phyloP scores from a whole-genome alignment of 64 coral and sea anemone species.

The Porites lutea region DNA sequence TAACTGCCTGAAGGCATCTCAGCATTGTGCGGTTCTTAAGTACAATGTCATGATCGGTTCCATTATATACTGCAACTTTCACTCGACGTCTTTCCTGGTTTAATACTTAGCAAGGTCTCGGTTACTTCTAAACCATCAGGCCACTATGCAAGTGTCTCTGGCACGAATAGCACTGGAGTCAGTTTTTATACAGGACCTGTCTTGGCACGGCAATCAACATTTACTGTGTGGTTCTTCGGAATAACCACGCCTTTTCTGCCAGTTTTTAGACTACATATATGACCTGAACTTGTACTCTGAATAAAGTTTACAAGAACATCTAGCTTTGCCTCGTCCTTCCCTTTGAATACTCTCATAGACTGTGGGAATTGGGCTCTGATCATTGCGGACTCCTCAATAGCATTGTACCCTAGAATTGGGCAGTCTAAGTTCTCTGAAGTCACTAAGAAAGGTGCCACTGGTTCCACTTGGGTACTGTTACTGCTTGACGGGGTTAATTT shows the following conservation, averaged over 20 bases:
- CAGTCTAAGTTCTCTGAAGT: slow-evolving; percentile 38
- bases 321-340: not conserved
- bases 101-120: slow-evolving; percentile 42
- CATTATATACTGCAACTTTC: slow-evolving; percentile 32
- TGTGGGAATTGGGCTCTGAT: not conserved
- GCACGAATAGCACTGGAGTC: slow-evolving; percentile 59
- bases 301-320: slow-evolving; percentile 41
- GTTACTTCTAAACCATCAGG: slow-evolving; percentile 52
- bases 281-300: slow-evolving; percentile 2
- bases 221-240: not conserved
- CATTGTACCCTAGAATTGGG: slow-evolving; percentile 54
- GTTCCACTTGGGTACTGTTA: not conserved
- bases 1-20: slow-evolving; percentile 1
- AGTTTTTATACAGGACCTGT: slow-evolving; percentile 27
- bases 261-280: slow-evolving; percentile 21
- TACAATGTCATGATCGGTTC: slow-evolving; percentile 7
- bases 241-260: not conserved
- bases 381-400: slow-evolving; percentile 38
- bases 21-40: slow-evolving; percentile 5
- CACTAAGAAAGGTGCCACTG: slow-evolving; percentile 51
- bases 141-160: slow-evolving; percentile 8
- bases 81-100: slow-evolving; percentile 38
- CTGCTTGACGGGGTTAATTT: slow-evolving; percentile 3
- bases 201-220: slow-evolving; percentile 12
- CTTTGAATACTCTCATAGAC: slow-evolving; percentile 23